Evolutionary conservation across 2,888 invertebrate genomes (phyloP).

Genomic region (Tubulanus polymorphus): DNA sequence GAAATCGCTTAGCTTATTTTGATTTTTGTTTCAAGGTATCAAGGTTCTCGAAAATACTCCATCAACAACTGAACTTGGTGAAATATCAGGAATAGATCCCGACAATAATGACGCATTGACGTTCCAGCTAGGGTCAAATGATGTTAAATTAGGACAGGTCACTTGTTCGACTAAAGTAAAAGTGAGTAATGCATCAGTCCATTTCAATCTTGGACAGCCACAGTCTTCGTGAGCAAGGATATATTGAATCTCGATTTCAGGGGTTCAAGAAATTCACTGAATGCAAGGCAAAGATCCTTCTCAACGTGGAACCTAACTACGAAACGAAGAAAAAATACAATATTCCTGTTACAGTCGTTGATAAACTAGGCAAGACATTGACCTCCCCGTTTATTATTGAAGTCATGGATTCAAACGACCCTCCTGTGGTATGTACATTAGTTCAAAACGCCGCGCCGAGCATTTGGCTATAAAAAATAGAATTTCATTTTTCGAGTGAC

Average conservation of each 20-base stretch:
- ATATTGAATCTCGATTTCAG: too few relatives aligned
- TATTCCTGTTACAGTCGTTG: slow-evolving; percentile 16
- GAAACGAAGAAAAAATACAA: slow-evolving; percentile 10
- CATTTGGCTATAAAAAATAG: too few relatives aligned
- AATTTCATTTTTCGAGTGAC: too few relatives aligned
- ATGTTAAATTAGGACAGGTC: too few relatives aligned
- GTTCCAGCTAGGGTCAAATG: slow-evolving; percentile 25
- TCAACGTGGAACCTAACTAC: slow-evolving; percentile 13
- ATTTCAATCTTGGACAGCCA: too few relatives aligned
- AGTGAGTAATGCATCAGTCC: too few relatives aligned
- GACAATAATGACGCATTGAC: slow-evolving; percentile 18
- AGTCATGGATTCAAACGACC: slow-evolving; percentile 27
- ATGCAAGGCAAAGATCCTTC: slow-evolving; percentile 14
- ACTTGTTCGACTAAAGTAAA: too few relatives aligned
- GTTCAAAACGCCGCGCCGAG: too few relatives aligned
- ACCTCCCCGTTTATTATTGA: slow-evolving; percentile 15
- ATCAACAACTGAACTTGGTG: slow-evolving; percentile 21
- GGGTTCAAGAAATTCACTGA: slow-evolving; percentile 12
- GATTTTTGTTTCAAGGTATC: too few relatives aligned
- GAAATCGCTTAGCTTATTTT: too few relatives aligned
- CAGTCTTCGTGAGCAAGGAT: too few relatives aligned
- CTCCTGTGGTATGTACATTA: slow-evolving; percentile 25
- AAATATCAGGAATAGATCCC: slow-evolving; percentile 23
- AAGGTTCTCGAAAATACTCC: slow-evolving; percentile 27
- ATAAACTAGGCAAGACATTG: slow-evolving; percentile 18